Percentiles rank a stretch among this genome's conserved stretches.
These are phyloP conservation scores for Cyclina sinensis DNA, from an alignment of 1,140 invertebrate genomes.

Conservation along the genomic window DNA sequence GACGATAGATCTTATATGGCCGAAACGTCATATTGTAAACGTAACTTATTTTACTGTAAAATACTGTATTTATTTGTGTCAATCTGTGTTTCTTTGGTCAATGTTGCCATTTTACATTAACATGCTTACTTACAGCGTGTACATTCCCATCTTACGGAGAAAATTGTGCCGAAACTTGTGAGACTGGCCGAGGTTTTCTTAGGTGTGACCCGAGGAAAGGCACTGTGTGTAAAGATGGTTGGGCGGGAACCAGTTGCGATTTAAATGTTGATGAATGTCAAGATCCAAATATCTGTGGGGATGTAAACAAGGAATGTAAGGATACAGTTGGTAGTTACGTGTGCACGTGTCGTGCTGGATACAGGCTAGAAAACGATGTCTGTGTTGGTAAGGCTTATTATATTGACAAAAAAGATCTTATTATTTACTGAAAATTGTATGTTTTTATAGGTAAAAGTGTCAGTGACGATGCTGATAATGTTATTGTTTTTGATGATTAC, in stretches of 20 bases:
- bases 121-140: neutral
- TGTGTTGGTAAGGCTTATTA: conserved; percentile 24
- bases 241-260: conserved; percentile 11
- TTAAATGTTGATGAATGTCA: conserved; percentile 43
- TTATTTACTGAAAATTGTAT: too few relatives aligned
- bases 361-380: neutral
- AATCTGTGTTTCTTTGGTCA: too few relatives aligned
- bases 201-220: conserved; percentile 15
- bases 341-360: conserved; percentile 19
- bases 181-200: neutral
- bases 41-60: too few relatives aligned
- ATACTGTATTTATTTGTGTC: too few relatives aligned
- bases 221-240: conserved; percentile 16
- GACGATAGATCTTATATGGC: too few relatives aligned
- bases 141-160: neutral
- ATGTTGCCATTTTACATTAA: too few relatives aligned
- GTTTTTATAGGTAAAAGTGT: too few relatives aligned
- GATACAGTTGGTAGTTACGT: conserved; percentile 22
- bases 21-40: too few relatives aligned
- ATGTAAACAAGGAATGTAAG: neutral
- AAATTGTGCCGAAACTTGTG: conserved; percentile 5
- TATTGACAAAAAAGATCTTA: too few relatives aligned
- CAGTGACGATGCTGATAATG: too few relatives aligned
- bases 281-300: conserved; percentile 7
- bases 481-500: too few relatives aligned